phyloP scores from a whole-genome alignment of 2,113 vertebrate species.

The Coregonus clupeaformis region DNA sequence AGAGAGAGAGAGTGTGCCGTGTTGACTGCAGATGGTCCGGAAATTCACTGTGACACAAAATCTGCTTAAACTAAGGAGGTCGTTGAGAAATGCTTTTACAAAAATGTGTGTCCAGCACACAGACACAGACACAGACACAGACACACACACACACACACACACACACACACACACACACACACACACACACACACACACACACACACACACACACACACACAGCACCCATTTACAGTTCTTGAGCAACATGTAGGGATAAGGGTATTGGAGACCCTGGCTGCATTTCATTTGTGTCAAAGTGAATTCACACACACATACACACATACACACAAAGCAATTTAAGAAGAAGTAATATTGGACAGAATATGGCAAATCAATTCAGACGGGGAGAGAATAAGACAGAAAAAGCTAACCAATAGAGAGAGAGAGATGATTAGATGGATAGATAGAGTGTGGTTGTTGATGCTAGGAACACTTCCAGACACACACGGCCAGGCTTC shows the following conservation, averaged over 20 bases:
- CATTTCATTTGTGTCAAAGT: constrained; percentile 28
- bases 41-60: too few species aligned
- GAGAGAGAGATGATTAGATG: constrained; percentile 14
- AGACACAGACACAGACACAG: constrained; percentile 67
- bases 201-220: constrained; percentile 32
- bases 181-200: constrained; percentile 8
- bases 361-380: not conserved
- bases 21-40: constrained; percentile 15
- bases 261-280: constrained; percentile 65
- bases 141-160: constrained; percentile 71
- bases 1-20: not conserved
- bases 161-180: constrained; percentile 69
- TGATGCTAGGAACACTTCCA: constrained; percentile 94
- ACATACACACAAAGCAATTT: not conserved
- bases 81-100: too few species aligned
- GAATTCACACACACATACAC: constrained; percentile 23
- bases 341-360: not conserved
- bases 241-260: constrained; percentile 61
- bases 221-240: too few species aligned
- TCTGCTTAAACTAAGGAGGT: constrained; percentile 7
- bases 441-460: not conserved
- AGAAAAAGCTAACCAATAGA: constrained; percentile 28
- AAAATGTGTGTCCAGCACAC: constrained; percentile 68
- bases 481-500: constrained; percentile 91
- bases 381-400: constrained; percentile 14